A percentile compares a stretch with the other conserved stretches of the same genome.
Evolutionary conservation across 2,797 vertebrate genomes (phyloP).

Genomic region (Myotis planiceps): DNA sequence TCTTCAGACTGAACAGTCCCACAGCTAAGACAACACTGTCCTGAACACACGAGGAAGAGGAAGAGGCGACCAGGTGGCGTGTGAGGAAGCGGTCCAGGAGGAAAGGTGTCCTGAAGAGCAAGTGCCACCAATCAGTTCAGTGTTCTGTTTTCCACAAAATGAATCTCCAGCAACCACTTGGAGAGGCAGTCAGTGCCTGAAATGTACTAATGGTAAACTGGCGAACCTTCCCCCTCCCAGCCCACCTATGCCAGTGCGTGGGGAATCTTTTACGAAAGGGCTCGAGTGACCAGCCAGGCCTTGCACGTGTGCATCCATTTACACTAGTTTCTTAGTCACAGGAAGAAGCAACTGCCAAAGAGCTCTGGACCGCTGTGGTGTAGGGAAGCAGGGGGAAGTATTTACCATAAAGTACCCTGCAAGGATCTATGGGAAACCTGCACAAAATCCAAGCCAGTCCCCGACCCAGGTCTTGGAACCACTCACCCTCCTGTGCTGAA

Average conservation of each 20-base stretch:
- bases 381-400: background rate
- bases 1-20: background rate
- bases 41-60: background rate
- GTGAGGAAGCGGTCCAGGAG: background rate
- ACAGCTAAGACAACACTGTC: background rate
- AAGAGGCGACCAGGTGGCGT: background rate
- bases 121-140: no score
- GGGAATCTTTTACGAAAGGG: background rate
- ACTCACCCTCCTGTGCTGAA: background rate
- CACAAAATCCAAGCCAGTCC: background rate
- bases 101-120: background rate
- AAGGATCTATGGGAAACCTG: background rate
- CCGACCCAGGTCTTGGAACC: background rate
- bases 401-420: background rate
- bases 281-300: background rate
- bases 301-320: fast-evolving
- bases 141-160: background rate
- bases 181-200: background rate
- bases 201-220: background rate
- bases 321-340: background rate
- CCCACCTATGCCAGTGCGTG: background rate
- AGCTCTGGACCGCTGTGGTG: background rate
- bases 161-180: background rate
- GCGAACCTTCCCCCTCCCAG: background rate
- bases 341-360: background rate